Evolutionary conservation across 37 sponge, comb jelly and placozoan species (phyloP).

Genomic region (Oopsacas minuta): DNA sequence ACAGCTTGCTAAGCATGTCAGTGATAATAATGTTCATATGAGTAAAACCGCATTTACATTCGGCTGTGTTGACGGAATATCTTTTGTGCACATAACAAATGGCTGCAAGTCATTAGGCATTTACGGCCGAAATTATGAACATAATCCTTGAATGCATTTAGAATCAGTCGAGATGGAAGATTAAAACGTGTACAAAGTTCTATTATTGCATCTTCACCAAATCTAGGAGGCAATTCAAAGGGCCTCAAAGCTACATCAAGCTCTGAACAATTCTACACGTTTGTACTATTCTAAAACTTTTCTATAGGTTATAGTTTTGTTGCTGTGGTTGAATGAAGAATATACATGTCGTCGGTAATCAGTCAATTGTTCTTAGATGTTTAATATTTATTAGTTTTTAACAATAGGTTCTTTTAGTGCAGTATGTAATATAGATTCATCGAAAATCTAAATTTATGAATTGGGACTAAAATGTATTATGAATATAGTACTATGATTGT

Average conservation of each 20-base stretch:
- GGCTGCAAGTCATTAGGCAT: slow-evolving; percentile 16
- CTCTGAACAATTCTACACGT: too few species aligned
- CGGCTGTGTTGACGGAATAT: background rate
- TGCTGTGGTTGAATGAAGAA: too few species aligned
- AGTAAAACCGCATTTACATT: slow-evolving; percentile 22
- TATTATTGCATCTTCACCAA: slow-evolving; percentile 20
- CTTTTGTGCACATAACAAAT: slow-evolving; percentile 9
- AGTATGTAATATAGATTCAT: too few species aligned
- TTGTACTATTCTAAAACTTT: too few species aligned
- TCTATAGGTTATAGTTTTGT: too few species aligned
- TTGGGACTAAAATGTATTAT: too few species aligned
- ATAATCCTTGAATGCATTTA: slow-evolving; percentile 8
- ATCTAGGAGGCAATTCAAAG: slow-evolving; percentile 13
- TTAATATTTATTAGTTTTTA: too few species aligned
- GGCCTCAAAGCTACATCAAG: slow-evolving; percentile 16
- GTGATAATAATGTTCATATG: slow-evolving; percentile 23
- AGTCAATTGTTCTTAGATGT: too few species aligned
- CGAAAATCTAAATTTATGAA: too few species aligned
- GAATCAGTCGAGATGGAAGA: slow-evolving; percentile 12
- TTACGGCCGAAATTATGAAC: background rate
- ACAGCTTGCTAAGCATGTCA: slow-evolving; percentile 11
- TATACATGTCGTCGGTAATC: too few species aligned
- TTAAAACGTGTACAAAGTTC: slow-evolving; percentile 2
- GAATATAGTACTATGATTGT: too few species aligned
- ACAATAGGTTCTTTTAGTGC: too few species aligned